A percentile compares a stretch with the other conserved stretches of the same genome.
phyloP scores from a whole-genome alignment of 2,888 invertebrate genomes.

The Platynereis dumerilii region DNA sequence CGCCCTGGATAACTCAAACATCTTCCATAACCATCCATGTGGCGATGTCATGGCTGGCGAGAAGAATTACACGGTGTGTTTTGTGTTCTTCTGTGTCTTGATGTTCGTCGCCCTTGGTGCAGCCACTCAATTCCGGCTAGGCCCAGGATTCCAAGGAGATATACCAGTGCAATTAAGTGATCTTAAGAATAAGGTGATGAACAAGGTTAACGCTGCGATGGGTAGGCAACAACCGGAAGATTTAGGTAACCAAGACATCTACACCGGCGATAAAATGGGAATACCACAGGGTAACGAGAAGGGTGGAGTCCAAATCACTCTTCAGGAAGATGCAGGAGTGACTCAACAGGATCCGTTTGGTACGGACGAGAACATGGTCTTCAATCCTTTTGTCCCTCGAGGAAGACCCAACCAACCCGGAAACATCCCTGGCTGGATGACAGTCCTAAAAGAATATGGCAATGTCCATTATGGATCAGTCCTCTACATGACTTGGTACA shows the following conservation, averaged over 20 bases:
- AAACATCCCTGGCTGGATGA: slow-evolving; percentile 75
- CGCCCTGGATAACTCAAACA: slow-evolving; percentile 89
- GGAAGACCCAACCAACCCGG: slow-evolving; percentile 40
- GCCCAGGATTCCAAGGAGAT: slow-evolving; percentile 60
- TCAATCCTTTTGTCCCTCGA: slow-evolving; percentile 36
- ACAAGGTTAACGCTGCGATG: background rate
- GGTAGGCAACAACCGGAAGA: slow-evolving; percentile 16
- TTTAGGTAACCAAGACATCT: background rate
- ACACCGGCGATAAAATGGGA: background rate
- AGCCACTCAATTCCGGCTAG: slow-evolving; percentile 79
- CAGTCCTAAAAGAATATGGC: slow-evolving; percentile 87
- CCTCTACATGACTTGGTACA: slow-evolving; percentile 95
- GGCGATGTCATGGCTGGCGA: slow-evolving; percentile 82
- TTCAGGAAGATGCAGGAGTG: slow-evolving; percentile 20
- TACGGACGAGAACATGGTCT: slow-evolving; percentile 15
- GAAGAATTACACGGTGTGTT: slow-evolving; percentile 98
- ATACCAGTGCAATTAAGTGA: slow-evolving; percentile 44
- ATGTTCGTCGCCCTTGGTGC: slow-evolving; percentile 94
- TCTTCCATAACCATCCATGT: slow-evolving; percentile 92
- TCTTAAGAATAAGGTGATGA: slow-evolving; percentile 44
- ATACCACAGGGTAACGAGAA: slow-evolving; percentile 47
- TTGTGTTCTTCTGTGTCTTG: slow-evolving; percentile 94
- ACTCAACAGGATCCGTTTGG: background rate
- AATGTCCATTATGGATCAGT: slow-evolving; percentile 78
- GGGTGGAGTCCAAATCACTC: slow-evolving; percentile 36